Evolutionary conservation across 2,113 vertebrate genomes (phyloP), one percentile per base, ranked within the genome.

Genomic region (Bujurquina vittata): DNA sequence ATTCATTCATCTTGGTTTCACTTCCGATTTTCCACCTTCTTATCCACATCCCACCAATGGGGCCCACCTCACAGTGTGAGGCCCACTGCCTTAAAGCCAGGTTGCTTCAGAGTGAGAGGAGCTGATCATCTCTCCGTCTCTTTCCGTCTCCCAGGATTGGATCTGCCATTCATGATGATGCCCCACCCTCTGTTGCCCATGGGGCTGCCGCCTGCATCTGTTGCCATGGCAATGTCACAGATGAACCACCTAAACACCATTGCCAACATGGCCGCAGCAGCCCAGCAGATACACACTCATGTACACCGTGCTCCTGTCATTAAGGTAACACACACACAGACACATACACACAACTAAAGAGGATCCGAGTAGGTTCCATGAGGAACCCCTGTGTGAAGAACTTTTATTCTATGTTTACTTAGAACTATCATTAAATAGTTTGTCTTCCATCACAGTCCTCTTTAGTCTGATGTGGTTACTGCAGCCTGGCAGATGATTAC

Each of bases 211-310:
- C 97, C 97, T 0, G 97, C 97, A 6, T 99, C 98, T 4, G 98
- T 99, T 54, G 97, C 98, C 87, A 98, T 99, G 98, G 98, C 98
- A 74, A 98, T 99, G 98, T 98, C 97, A 43, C 98, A 98, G 95
- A 99, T 99, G 98, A 99, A 97, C 95, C 98, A 99, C 93, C 97
- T 99, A 92, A 98, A 95, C 93, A 98, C 97, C 67, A 97, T 99
- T 80, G 97, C 97, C 83, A 99, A 98, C 95, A 98, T 98, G 97
- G 97, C 97, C 20, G 97, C 97, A 26, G 97, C 97, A 5, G 97
- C 97, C 52, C 97, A 98, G 93, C 94, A 95, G 91, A 94, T 94
- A 79, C 93, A 94, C 89, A 94, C 91, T 29, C 90, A 92, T 9
- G 92, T 88, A 26, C 94, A 92, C 80, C 93, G 89, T 40, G 92